Evolutionary conservation across 2,888 invertebrate genomes (phyloP).

Genomic region (Drosophila basisetae): DNA sequence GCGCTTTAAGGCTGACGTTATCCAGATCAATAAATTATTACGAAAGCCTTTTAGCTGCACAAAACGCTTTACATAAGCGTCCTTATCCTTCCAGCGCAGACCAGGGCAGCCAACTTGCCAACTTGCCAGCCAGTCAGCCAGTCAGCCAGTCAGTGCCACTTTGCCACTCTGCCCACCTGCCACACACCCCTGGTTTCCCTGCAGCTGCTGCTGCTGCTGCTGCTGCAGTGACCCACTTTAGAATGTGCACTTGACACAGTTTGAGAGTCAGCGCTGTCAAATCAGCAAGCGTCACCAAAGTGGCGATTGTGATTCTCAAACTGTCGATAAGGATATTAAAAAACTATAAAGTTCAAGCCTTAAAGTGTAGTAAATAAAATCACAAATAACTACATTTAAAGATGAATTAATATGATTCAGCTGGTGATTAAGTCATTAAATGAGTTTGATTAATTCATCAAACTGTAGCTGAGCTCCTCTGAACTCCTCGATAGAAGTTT

Average conservation of each 20-base stretch:
- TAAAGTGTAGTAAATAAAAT: background rate
- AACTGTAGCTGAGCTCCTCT: background rate
- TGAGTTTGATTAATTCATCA: background rate
- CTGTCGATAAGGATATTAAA: background rate
- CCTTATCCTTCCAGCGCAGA: constrained; percentile 55
- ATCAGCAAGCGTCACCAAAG: constrained; percentile 34
- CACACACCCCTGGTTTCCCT: background rate
- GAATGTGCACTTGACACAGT: constrained; percentile 74
- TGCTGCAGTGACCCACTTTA: constrained; percentile 68
- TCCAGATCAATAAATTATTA: constrained; percentile 60
- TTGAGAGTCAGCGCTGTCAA: constrained; percentile 69
- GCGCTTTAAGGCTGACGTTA: constrained; percentile 3
- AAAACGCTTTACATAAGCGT: constrained; percentile 75
- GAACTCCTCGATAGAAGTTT: background rate
- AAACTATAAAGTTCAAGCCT: background rate
- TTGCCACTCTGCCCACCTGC: constrained; percentile 25
- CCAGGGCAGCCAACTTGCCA: background rate
- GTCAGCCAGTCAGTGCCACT: constrained; percentile 15
- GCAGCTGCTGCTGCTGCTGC: constrained; percentile 25
- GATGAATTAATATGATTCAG: background rate
- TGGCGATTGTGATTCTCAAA: background rate
- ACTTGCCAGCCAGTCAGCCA: constrained; percentile 1
- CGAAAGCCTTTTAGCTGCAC: constrained; percentile 67
- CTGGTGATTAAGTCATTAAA: background rate
- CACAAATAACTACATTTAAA: background rate